Percentiles rank a stretch among this genome's conserved stretches.
phyloP scores from a whole-genome alignment of 2,888 invertebrate species.

The Pyrrhosoma nymphula region DNA sequence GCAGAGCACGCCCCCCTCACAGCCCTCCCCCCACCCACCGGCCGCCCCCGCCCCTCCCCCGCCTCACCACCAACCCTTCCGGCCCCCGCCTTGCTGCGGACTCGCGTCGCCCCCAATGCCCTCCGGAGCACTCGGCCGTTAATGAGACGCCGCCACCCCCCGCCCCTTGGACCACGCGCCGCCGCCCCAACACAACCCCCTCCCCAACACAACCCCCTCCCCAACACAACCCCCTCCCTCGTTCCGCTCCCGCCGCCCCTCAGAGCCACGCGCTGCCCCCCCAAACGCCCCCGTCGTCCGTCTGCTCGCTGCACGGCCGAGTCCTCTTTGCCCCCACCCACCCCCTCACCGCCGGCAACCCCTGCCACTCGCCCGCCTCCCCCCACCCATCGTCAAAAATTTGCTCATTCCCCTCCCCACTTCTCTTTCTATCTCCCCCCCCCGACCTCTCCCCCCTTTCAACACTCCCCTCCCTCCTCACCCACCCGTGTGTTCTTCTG shows the following conservation, averaged over 20 bases:
- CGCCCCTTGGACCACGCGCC: neutral
- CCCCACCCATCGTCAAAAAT: too few relatives aligned
- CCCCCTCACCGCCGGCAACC: too few relatives aligned
- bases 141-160: neutral
- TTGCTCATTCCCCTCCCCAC: neutral
- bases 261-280: neutral
- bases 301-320: too few relatives aligned
- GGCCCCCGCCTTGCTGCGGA: neutral
- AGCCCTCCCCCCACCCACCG: neutral
- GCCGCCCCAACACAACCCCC: neutral
- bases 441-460: neutral
- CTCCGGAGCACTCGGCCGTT: neutral
- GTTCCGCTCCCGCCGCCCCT: neutral
- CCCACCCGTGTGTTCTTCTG: constrained; percentile 17
- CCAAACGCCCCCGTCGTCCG: too few relatives aligned
- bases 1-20: too few relatives aligned
- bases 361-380: too few relatives aligned
- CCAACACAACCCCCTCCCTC: neutral
- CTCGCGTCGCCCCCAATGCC: neutral
- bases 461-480: neutral
- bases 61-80: neutral
- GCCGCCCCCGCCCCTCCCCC: neutral
- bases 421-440: neutral
- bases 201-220: neutral
- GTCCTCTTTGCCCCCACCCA: too few relatives aligned